These are phyloP conservation scores for Steinernema khuongi DNA, from an alignment of 1,140 invertebrate species.

Conservation along the genomic window DNA sequence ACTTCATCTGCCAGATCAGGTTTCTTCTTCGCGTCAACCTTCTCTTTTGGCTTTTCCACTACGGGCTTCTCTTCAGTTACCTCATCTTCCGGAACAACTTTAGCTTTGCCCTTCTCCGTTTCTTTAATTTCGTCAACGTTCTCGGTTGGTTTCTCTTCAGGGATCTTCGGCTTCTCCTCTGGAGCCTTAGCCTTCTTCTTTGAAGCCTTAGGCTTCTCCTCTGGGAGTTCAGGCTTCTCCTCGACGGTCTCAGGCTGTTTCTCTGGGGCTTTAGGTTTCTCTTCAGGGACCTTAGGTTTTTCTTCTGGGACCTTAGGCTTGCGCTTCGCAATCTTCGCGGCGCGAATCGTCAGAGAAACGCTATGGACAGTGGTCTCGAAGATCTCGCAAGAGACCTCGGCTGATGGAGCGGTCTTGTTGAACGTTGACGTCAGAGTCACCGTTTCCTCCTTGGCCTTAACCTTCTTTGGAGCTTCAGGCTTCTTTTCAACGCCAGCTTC, in stretches of 20 bases:
- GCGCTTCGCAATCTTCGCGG: background rate
- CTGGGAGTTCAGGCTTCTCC: background rate
- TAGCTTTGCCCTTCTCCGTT: background rate
- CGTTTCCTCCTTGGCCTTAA: background rate
- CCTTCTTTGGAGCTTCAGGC: background rate
- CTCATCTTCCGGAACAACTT: background rate
- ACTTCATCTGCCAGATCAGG: background rate
- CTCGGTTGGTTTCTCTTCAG: background rate
- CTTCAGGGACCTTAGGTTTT: background rate
- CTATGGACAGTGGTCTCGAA: too few relatives aligned
- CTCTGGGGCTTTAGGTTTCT: background rate
- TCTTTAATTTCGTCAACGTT: background rate
- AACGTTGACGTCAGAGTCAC: background rate
- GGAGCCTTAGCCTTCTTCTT: background rate
- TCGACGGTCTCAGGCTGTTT: background rate
- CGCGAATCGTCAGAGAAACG: too few relatives aligned
- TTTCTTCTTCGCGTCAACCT: slow-evolving; percentile 24
- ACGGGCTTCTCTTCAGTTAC: slow-evolving; percentile 13
- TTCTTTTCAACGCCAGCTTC: background rate
- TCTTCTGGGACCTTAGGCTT: background rate
- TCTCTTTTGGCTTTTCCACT: slow-evolving; percentile 8
- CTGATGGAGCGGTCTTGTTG: background rate
- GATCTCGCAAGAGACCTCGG: background rate
- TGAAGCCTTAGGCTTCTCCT: background rate
- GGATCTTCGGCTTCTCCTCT: background rate